Evolutionary conservation across 2,113 vertebrate genomes (phyloP), one percentile per base, ranked within the genome.

Genomic region (Callocephalon fimbriatum): DNA sequence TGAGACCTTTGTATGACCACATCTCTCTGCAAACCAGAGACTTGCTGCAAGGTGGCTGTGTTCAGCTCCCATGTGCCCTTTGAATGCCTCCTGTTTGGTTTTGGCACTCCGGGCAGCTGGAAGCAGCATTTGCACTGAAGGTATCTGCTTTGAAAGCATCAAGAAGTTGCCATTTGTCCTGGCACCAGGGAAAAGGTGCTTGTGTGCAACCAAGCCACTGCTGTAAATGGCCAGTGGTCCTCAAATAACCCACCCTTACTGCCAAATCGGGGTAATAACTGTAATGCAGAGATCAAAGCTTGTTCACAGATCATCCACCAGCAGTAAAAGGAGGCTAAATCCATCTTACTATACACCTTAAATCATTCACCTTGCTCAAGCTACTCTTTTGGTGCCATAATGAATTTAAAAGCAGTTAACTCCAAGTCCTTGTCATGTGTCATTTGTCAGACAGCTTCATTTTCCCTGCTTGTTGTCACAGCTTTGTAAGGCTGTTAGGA

Each of bases 381-480:
- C 50, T 62, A 40, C 61, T 54, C 56, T 58, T 63, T 56, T 2
- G 26, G 65, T 85, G 75, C 88, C 37, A 17, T 51, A 85, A 85
- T 45, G 74, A 91, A 81, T 85, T 85, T 77, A 76, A 67, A 81
- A 85, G 94, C 75, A 58, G 91, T 71, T 70, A 71, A 80, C 56
- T 88, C 67, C 62, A 35, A 62, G 74, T 72, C 74, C 78, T 50
- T 80, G 74, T 85, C 78, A 18, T 10, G 62, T 70, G 66, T 48
- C 62, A 16, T 74, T 78, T 66, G 54, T 84, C 91, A 91, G 62
- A 65, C 72, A 44, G 91, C 79, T 93, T 70, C 84, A 50, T 91
- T 65, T 37, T 19, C 79, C 84, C 83, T n/a, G 68, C 84, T 63
- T 42, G 58, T 31, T 72, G 68, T 72, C 56, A 38, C 56, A 38